A percentile compares a stretch with the other conserved stretches of the same genome.
Conservation (phyloP, 2,113 vertebrate genomes). For the Cryptotis parvus region DNA sequence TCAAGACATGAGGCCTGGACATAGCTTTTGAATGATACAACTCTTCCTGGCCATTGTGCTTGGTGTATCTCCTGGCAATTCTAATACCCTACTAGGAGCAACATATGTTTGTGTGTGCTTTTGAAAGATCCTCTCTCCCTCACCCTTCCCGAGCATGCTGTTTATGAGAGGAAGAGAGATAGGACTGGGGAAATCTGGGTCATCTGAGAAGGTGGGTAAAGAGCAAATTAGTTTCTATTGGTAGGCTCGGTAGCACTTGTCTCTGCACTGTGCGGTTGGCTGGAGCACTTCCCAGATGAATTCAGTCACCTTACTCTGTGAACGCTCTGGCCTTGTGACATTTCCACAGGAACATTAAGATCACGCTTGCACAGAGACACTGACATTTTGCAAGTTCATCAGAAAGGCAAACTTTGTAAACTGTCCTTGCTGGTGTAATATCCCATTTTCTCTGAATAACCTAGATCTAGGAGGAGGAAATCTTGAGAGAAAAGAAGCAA, state of each 20-base stretch:
- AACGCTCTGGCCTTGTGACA: neutral
- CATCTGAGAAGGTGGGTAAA: neutral
- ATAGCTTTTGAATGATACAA: no score
- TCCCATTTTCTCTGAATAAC: neutral
- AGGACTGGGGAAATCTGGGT: neutral
- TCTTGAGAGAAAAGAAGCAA: neutral
- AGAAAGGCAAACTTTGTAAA: constrained; percentile 45
- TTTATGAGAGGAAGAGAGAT: neutral
- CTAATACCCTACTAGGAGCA: neutral
- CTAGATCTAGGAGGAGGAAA: neutral
- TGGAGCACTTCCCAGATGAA: neutral
- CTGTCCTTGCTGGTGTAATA: neutral
- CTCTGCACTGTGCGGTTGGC: neutral
- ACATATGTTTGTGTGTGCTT: neutral
- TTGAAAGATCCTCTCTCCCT: neutral
- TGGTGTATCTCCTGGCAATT: neutral
- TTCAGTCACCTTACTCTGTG: neutral
- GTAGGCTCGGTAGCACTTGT: neutral
- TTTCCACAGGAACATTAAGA: constrained; percentile 12
- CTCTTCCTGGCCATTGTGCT: neutral
- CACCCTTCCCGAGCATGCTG: neutral
- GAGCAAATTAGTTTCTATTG: neutral
- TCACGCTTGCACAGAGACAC: constrained; percentile 22
- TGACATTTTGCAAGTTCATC: constrained; percentile 57
- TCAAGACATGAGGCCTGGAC: neutral